phyloP scores from a whole-genome alignment of 2,888 invertebrate genomes.

The Chironomus riparius region DNA sequence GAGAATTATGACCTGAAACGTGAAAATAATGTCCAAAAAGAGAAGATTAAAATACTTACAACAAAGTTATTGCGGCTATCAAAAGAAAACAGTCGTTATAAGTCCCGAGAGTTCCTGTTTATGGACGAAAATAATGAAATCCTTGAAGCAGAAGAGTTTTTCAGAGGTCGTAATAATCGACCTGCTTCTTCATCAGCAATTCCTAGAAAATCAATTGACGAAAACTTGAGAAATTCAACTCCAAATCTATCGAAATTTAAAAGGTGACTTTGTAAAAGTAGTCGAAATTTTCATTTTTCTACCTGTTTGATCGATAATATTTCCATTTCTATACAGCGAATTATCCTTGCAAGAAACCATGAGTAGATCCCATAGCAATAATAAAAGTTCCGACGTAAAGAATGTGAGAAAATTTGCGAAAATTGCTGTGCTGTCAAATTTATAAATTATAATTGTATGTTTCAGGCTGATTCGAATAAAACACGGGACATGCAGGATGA shows the following conservation, averaged over 20 bases:
- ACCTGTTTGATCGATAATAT: background rate
- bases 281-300: background rate
- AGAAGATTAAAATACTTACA: conserved; percentile 30
- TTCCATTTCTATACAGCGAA: background rate
- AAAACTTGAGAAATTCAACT: conserved; percentile 1
- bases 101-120: conserved; percentile 9
- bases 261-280: background rate
- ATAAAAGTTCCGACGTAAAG: background rate
- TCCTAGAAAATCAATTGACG: background rate
- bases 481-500: background rate
- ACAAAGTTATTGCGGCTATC: conserved; percentile 30
- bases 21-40: conserved; percentile 29
- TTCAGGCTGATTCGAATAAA: background rate
- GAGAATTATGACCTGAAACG: conserved; percentile 30
- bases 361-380: background rate
- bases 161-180: background rate
- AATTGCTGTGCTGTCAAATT: background rate
- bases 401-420: background rate
- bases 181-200: background rate
- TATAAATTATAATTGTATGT: background rate
- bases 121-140: conserved; percentile 9
- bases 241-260: conserved; percentile 11
- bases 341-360: background rate
- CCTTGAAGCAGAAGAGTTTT: conserved; percentile 11
- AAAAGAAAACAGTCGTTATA: conserved; percentile 9